Evolutionary conservation across 1,140 invertebrate species (phyloP).

Genomic region (Drosophila paulistorum): DNA sequence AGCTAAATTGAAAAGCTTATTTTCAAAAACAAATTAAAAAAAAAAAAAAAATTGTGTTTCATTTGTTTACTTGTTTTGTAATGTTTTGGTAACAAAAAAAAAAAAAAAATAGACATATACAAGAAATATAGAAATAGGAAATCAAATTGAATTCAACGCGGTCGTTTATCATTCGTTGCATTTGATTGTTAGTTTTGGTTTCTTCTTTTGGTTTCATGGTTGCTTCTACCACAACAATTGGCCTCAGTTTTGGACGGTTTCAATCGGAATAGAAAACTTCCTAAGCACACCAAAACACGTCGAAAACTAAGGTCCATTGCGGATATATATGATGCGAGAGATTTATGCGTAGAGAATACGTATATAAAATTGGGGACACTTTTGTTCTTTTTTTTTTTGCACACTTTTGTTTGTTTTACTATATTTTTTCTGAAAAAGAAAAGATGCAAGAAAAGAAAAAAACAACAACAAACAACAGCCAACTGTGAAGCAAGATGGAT

Average conservation of each 20-base stretch:
- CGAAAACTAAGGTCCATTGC: conserved; percentile 79
- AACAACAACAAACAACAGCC: background rate
- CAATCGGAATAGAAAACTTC: conserved; percentile 75
- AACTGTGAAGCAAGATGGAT: conserved; percentile 15
- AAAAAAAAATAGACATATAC: conserved; percentile 26
- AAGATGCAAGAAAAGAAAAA: conserved; percentile 6
- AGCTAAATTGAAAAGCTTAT: no score
- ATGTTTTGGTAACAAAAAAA: conserved; percentile 1
- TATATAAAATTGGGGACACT: conserved; percentile 23
- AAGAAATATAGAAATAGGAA: conserved; percentile 18
- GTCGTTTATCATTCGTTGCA: background rate
- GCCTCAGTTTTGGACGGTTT: conserved; percentile 83
- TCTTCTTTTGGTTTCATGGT: conserved; percentile 16
- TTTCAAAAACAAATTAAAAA: conserved; percentile 9
- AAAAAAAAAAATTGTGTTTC: conserved; percentile 36
- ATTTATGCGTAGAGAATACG: background rate
- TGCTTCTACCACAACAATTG: conserved; percentile 62
- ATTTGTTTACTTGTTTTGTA: conserved; percentile 47
- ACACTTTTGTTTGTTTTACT: conserved; percentile 2
- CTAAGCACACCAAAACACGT: conserved; percentile 82
- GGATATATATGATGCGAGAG: conserved; percentile 31
- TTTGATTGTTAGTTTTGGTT: background rate
- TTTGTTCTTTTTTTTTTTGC: conserved; percentile 15
- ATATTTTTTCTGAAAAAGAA: conserved; percentile 2
- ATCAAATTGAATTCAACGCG: conserved; percentile 27